Base-by-base conservation (phyloP, 2,888 invertebrate genomes). In the Tetramorium bicarinatum region DNA sequence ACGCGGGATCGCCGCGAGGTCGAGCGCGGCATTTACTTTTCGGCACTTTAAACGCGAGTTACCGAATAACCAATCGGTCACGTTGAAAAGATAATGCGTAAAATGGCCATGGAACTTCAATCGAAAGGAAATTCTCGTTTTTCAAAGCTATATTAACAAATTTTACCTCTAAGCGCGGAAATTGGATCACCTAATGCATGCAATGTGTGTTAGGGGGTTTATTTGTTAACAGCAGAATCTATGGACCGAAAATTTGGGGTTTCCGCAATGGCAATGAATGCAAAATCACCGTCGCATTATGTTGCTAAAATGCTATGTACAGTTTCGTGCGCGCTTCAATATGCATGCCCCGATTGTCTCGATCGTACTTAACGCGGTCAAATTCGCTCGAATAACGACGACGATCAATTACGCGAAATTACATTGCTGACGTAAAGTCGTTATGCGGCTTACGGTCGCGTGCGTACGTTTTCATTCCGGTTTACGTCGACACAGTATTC, bases 1-100 rank as follows among this genome's bases (percentile, higher is more conserved):
- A 59, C 74, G 59, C 72, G 72, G 13, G 47, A 80, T 61, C 79
- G 79, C 79, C 79, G 79, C 79, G 74, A 80, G 74, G 59, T 25
- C 79, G 74, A 7, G 66, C 59, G 72, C 29, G 59, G 47, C 29
- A 47, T 47, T 74, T 38, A 47, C 34, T 47, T 72, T 47, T 54
- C 79, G 29, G 8, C 25, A 59, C 59, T 74, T 80, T 18, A 18
- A 59, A 49, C 75, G 15, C 47, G 21, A 74, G 56, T 41, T 54
- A 25, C 52, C 18, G 29, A 34, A 34, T 34, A 41, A 41, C 44
- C 47, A 41, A 34, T 72, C 74, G 52, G 54, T 44, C 54, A 38
- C 47, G 38, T 64, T 41, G 66, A 25, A 7, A 44, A 29, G 7
- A 3, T 66, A 52, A 69, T 13, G 21, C 52, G 34, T n/a, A 54